These are phyloP conservation scores for Carcina quercana DNA, from an alignment of 2,888 invertebrate species.

Conservation along the genomic window DNA sequence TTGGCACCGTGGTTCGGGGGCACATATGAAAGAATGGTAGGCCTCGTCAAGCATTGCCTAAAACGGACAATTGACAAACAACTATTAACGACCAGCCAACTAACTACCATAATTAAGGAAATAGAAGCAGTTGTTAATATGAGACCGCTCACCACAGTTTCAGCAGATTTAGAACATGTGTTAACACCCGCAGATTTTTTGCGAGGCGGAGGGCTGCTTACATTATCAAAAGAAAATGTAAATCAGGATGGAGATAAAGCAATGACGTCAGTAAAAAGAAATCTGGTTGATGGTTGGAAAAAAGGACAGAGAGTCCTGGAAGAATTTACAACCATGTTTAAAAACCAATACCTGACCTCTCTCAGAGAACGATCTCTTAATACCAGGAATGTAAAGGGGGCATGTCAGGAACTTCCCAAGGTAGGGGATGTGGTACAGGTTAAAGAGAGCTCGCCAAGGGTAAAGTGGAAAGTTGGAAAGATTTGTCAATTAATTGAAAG, in stretches of 20 bases:
- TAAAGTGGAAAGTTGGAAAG: constrained; percentile 14
- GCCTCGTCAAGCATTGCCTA: constrained; percentile 8
- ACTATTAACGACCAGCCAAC: constrained; percentile 3
- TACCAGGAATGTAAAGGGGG: constrained; percentile 7
- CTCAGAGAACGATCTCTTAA: constrained; percentile 7
- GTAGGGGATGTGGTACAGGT: constrained; percentile 13
- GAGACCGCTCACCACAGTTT: constrained; percentile 10
- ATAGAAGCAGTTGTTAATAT: constrained; percentile 11
- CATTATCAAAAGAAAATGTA: too few species aligned
- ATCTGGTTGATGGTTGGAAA: constrained; percentile 14
- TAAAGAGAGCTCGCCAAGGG: constrained; percentile 11
- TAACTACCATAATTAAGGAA: constrained; percentile 11
- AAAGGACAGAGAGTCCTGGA: constrained; percentile 9
- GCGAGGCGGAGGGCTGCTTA: neutral
- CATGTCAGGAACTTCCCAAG: constrained; percentile 4
- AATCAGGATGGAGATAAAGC: too few species aligned
- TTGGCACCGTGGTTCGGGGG: constrained; percentile 19
- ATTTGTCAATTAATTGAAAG: constrained; percentile 9
- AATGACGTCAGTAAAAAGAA: constrained; percentile 5
- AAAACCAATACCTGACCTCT: constrained; percentile 7
- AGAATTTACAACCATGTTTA: constrained; percentile 19
- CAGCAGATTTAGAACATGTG: constrained; percentile 8
- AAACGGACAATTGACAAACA: constrained; percentile 5
- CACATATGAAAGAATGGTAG: constrained; percentile 15
- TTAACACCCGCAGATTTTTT: constrained; percentile 9